Evolutionary conservation across 1,140 invertebrate species (phyloP), one percentile per base, ranked within the genome.

Genomic region (Oryctes rhinoceros): DNA sequence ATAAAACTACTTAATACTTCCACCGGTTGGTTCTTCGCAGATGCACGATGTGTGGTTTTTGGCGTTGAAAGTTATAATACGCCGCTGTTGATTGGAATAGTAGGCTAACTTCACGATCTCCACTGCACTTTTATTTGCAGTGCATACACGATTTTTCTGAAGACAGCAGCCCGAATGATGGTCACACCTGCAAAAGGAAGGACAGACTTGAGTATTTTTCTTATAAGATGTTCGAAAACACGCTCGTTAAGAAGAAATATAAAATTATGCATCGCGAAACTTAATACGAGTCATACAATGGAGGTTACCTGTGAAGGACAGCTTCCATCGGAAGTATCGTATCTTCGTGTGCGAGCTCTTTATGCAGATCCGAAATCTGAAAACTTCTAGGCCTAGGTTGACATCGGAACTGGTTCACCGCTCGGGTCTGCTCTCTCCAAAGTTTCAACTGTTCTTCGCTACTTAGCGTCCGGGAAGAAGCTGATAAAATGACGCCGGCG

Each of bases 321-420:
- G 20, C 24, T 9, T 11, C 7, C 35, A 10, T 13, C 3, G 65
- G 65, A 71, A 35, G 2, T 59, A 59, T 59, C 15, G 6, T 6
- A 18, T 59, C 18, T 5, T 59, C 53, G 53, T 18, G 15, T 59
- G 15, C 15, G n/a, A 59, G 13, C 18, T 3, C 53, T 6, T 18
- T 18, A 15, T 18, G 15, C 6, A 59, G 15, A 18, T 2, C 18
- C 15, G 53, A 15, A 59, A 18, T 18, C 18, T 7, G 18, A 59
- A 59, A 59, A 59, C 53, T 59, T 18, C 53, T 59, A 59, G 53
- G 53, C 18, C 53, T n/a, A n/a, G 53, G 53, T 59, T 59, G 53
- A 59, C 53, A 59, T n/a, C 18, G 15, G 18, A 59, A 59, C n/a
- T 59, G 15, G 15, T 59, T 6, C n/a, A 18, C 5, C 6, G 15